A percentile compares a stretch with the other conserved stretches of the same genome.
Evolutionary conservation across 30 jellyfish, hydroid and myxozoan species (phyloP).

Genomic region (Euphysa ruthae): DNA sequence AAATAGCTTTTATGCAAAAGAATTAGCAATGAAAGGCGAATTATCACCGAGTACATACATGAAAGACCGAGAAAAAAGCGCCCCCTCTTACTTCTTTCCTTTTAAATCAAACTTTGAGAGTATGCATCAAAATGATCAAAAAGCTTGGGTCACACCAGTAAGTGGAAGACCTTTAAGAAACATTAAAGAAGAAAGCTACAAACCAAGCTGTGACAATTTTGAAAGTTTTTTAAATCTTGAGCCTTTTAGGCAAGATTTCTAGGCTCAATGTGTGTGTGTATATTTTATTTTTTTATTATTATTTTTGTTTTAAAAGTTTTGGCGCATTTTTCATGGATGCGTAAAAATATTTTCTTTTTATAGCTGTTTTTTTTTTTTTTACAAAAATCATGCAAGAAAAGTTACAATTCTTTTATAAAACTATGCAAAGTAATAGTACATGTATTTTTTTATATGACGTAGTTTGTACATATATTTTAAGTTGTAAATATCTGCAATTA

Average conservation of each 20-base stretch:
- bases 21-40: neutral
- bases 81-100: neutral
- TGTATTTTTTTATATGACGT: too few species aligned
- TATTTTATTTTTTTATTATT: too few species aligned
- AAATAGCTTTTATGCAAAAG: neutral
- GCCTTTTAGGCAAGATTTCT: constrained; percentile 58
- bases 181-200: neutral
- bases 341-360: too few species aligned
- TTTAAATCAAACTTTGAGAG: neutral
- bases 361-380: too few species aligned
- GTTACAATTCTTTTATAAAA: too few species aligned
- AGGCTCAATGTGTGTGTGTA: too few species aligned
- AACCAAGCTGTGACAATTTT: constrained; percentile 8
- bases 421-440: too few species aligned
- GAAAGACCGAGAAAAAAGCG: neutral
- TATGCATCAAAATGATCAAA: neutral
- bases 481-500: too few species aligned
- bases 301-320: too few species aligned
- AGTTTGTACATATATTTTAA: too few species aligned
- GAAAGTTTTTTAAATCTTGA: constrained; percentile 70
- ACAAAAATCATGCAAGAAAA: too few species aligned
- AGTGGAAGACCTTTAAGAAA: neutral
- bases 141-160: constrained; percentile 2
- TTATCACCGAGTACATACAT: neutral
- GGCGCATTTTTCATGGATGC: too few species aligned